phyloP scores from a whole-genome alignment of 1,140 invertebrate genomes.

The Manduca sexta region DNA sequence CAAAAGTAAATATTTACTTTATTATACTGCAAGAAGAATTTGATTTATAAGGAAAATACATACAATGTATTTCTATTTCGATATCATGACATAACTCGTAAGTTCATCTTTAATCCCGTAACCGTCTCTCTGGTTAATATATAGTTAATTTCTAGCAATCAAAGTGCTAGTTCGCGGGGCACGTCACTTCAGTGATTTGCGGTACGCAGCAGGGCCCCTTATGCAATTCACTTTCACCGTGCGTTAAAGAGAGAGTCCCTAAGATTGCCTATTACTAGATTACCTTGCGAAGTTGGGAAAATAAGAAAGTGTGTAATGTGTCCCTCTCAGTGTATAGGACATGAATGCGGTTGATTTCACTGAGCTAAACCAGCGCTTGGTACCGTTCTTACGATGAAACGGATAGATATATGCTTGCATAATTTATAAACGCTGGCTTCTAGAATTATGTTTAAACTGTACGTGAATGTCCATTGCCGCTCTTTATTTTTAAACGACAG shows the following conservation, averaged over 20 bases:
- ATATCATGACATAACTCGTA: no score
- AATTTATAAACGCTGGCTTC: neutral
- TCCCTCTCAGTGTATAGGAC: constrained; percentile 22
- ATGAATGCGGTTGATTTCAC: constrained; percentile 18
- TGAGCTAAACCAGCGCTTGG: constrained; percentile 9
- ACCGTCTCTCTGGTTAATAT: neutral
- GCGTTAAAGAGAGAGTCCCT: constrained; percentile 53
- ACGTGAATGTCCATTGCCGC: neutral
- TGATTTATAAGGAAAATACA: no score
- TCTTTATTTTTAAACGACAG: constrained; percentile 12
- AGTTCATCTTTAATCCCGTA: no score
- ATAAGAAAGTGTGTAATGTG: constrained; percentile 33
- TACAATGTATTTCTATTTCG: no score
- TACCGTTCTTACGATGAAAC: neutral
- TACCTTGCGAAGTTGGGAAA: constrained; percentile 39
- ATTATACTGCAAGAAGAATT: no score
- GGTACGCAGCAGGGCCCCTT: constrained; percentile 38
- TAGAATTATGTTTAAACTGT: no score
- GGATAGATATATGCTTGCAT: neutral
- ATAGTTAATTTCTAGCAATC: constrained; percentile 16
- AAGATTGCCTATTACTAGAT: constrained; percentile 57
- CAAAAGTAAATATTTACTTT: no score
- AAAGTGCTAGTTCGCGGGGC: constrained; percentile 5
- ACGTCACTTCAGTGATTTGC: constrained; percentile 40
- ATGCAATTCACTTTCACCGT: constrained; percentile 56